These are phyloP conservation scores for Epicauta chinensis DNA, from an alignment of 1,140 invertebrate species.

Conservation along the genomic window DNA sequence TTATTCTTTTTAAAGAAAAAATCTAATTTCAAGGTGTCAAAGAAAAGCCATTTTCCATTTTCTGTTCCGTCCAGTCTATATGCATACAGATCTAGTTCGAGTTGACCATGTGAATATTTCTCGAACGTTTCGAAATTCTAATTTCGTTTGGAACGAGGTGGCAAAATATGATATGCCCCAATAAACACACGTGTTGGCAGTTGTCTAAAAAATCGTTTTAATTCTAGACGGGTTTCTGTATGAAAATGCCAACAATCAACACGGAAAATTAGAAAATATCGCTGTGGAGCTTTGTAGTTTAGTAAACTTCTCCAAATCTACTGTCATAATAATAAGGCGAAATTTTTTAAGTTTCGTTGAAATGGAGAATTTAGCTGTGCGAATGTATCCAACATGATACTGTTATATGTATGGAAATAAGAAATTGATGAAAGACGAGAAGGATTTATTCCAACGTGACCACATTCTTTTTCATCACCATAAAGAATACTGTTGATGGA, in stretches of 20 bases:
- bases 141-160: neutral
- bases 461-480: conserved; percentile 6
- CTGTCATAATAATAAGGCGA: too few relatives aligned
- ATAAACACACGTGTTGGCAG: too few relatives aligned
- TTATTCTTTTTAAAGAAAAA: conserved; percentile 39
- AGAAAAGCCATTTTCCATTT: conserved; percentile 45
- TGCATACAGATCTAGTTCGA: conserved; percentile 38
- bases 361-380: conserved; percentile 20
- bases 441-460: conserved; percentile 36
- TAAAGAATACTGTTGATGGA: too few relatives aligned
- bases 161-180: too few relatives aligned
- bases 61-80: conserved; percentile 38
- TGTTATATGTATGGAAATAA: conserved; percentile 38
- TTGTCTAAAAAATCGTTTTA: too few relatives aligned
- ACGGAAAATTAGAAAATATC: too few relatives aligned
- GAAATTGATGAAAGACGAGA: conserved; percentile 36
- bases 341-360: neutral
- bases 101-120: conserved; percentile 37
- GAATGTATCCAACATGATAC: conserved; percentile 25
- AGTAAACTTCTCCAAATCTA: too few relatives aligned
- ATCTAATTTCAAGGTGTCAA: conserved; percentile 46
- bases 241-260: too few relatives aligned
- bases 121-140: conserved; percentile 11
- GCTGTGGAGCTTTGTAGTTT: too few relatives aligned
- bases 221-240: too few relatives aligned